Evolutionary conservation across 1,140 invertebrate species (phyloP).

Genomic region (Euwallacea similis): DNA sequence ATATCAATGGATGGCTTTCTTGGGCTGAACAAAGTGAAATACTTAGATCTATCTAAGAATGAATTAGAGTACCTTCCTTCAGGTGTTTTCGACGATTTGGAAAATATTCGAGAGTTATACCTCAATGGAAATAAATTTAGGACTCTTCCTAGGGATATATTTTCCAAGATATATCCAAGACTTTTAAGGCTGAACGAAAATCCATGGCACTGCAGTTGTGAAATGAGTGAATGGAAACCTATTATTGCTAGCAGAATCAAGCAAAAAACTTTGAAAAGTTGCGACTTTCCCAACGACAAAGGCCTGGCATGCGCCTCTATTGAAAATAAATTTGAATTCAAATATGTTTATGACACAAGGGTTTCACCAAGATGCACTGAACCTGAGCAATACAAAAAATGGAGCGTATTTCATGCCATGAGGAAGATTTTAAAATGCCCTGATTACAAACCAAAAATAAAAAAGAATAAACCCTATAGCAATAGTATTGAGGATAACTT

Average conservation of each 20-base stretch:
- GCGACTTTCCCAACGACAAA: conserved; percentile 53
- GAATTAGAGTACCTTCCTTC: conserved; percentile 61
- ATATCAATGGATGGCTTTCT: conserved; percentile 72
- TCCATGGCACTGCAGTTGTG: conserved; percentile 71
- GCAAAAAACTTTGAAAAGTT: conserved; percentile 53
- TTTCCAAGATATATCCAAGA: conserved; percentile 58
- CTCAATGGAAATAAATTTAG: conserved; percentile 64
- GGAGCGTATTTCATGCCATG: conserved; percentile 64
- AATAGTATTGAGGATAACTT: background rate
- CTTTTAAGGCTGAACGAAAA: conserved; percentile 65
- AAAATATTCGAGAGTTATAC: conserved; percentile 62
- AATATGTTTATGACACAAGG: conserved; percentile 60
- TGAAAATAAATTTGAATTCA: conserved; percentile 47
- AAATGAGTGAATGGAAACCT: conserved; percentile 66
- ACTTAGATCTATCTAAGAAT: conserved; percentile 68
- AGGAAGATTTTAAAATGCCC: conserved; percentile 49
- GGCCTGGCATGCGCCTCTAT: conserved; percentile 48
- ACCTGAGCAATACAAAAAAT: conserved; percentile 61
- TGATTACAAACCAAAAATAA: conserved; percentile 50
- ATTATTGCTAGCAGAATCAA: conserved; percentile 57
- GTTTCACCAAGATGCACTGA: conserved; percentile 64
- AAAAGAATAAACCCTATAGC: conserved; percentile 36
- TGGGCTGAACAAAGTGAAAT: conserved; percentile 60
- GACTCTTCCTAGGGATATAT: conserved; percentile 61
- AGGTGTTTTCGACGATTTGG: conserved; percentile 65